Base-by-base conservation (phyloP, 2,113 vertebrate genomes). In the Nothobranchius furzeri region DNA sequence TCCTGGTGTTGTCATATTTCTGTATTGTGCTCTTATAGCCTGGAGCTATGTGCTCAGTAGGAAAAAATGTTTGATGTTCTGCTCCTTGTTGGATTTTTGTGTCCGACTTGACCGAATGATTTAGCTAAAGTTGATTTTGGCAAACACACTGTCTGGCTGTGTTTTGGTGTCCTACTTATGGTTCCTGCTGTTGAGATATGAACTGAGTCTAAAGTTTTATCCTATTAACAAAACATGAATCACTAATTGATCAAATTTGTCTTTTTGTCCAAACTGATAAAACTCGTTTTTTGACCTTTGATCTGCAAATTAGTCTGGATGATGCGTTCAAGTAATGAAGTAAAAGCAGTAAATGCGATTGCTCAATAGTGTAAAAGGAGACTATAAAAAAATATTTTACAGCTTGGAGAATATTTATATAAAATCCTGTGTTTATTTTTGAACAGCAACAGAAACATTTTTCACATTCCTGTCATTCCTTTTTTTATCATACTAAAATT, bases 381-480 rank as follows among this genome's bases (percentile, higher is more conserved):
- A 17, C 9, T 4, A 42, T 40, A 42, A 12, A 40, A 57, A 40
- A 46, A 60, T 60, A 7, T 60, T 52, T 46, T 36, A 43, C 0
- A 14, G 20, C 30, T 58, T 37, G 52, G 17, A 47, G 1, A 4
- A 2, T 10, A 20, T 36, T 40, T 7, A 40, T 40, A 9, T 40
- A 40, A 40, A 59, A 67, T 37, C 37, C 4, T 20, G 11, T 54
- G 63, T 56, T 64, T 50, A 14, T 20, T 37, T 61, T 49, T 30
- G 70, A 40, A 13, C 48, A 42, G 60, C 74, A 73, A 63, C 79
- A 76, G 74, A 76, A 83, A 73, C 63, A 77, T 89, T 56, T 86
- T 93, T 93, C 79, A 90, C 87, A 93, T 93, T 89, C 86, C 84
- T 92, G 63, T 1, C 88, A 87, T 94, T 94, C 79, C 76, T 81